Base-by-base conservation (phyloP, 2,888 invertebrate species). In the Drosophila sordidapex region DNA sequence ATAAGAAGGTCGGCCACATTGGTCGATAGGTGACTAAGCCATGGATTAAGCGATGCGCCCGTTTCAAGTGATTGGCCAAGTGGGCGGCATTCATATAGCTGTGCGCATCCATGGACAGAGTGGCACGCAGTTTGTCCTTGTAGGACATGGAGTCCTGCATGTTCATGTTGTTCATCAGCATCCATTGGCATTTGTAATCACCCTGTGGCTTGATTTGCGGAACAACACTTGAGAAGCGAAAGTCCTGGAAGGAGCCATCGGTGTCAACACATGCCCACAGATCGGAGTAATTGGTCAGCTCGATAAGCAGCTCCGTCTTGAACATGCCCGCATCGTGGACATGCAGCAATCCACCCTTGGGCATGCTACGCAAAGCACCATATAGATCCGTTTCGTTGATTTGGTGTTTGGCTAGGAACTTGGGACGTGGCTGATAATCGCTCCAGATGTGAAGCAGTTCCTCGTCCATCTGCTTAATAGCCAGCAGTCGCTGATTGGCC, bases 301-400 rank as follows among this genome's bases (percentile, higher is more conserved):
- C 94, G 51, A 95, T 86, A 0, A 96, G 79, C 76, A 94, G 95
- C 70, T 96, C 95, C 0, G 94, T 91, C 0, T 94, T 94, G 8
- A 94, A 93, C 2, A 95, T 93, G 0, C 95, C 95, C 73, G 94
- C 94, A 71, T 96, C 95, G 84, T 96, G 96, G 0, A 95, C 93
- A 88, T 96, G 96, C 8, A 96, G 92, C 0, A 95, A 94, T 0
- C 94, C 95, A 10, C 96, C 97, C 93, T 97, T 97, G 0, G 97
- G 97, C 94, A 97, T 94, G 54, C 92, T 93, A 63, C 94, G 93
- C 21, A 97, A 94, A 6, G 96, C 94, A 70, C 94, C 91, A 85
- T 95, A 96, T 0, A 97, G 95, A 79, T 94, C 93, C 0, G 96
- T 85, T 13, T 94, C 60, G n/a, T 73, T 70, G 7, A 86, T 61